Base-by-base conservation (phyloP, 2,797 vertebrate species). In the Anguilla pacifica region DNA sequence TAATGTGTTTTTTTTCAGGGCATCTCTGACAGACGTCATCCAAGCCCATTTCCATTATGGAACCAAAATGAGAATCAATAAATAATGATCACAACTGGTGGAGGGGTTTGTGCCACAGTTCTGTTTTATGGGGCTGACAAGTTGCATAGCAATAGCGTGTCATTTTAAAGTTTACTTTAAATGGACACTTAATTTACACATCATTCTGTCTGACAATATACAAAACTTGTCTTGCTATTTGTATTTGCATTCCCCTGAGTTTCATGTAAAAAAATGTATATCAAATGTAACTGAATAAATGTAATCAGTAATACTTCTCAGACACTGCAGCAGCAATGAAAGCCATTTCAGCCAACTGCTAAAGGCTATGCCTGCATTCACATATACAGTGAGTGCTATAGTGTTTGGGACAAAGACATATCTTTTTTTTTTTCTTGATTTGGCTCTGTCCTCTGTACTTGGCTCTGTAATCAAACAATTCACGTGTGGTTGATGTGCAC, bases 11-110 rank as follows among this genome's bases (percentile, higher is more conserved):
- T 64, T 64, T n/a, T 59, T 4, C 64, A 7, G n/a, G 10, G 25
- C 9, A 28, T 70, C 6, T 7, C 64, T n/a, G n/a, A 28, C n/a
- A 70, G 9, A 70, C 10, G 64, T 25, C 13, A 25, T 67, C 64
- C 64, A 67, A 67, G n/a, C 64, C 64, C 64, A 70, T 70, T 59
- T 70, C 25, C n/a, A 70, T 70, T 70, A 70, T 70, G 6, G 64
- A n/a, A 70, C 64, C n/a, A 6, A 28, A 70, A n/a, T 70, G 64
- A 28, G n/a, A 70, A 28, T 70, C 2, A 70, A 70, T 70, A 28
- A 70, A 28, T 28, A n/a, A 70, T 28, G 64, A 70, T n/a, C 64
- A 70, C 64, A 28, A 70, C n/a, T 70, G 64, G n/a, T 67, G 64
- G 64, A 67, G 25, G n/a, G 22, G 25, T 67, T 67, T n/a, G 22